Percentiles rank a stretch among this genome's conserved stretches.
Evolutionary conservation across 64 coral and sea anemone species (phyloP).

Genomic region (Actinia tenebrosa): DNA sequence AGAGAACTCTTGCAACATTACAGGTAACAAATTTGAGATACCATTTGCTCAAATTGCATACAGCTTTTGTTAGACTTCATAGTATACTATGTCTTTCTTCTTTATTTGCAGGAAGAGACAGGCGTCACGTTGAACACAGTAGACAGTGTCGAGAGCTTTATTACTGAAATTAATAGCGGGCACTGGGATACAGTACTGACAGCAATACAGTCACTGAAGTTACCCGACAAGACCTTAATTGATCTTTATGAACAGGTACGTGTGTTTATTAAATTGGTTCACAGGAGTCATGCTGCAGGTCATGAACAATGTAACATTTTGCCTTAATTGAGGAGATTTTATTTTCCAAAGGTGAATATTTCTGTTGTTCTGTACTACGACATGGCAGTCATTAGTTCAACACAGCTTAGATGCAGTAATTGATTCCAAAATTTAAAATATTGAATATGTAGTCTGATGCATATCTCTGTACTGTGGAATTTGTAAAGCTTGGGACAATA

Average conservation of each 20-base stretch:
- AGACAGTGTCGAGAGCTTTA: constrained; percentile 97
- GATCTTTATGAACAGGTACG: constrained; percentile 98
- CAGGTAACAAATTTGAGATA: constrained; percentile 50
- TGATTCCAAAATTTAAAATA: too few species aligned
- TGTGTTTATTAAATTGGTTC: neutral
- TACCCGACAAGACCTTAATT: constrained; percentile 97
- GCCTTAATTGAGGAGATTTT: too few species aligned
- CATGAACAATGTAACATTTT: too few species aligned
- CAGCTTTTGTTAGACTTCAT: too few species aligned
- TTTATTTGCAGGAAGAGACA: constrained; percentile 76
- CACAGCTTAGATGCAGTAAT: too few species aligned
- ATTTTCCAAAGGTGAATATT: too few species aligned
- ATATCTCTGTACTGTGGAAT: too few species aligned
- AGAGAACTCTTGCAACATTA: constrained; percentile 80
- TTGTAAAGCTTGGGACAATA: too few species aligned
- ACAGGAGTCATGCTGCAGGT: neutral
- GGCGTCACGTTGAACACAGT: constrained; percentile 95
- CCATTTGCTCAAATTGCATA: too few species aligned
- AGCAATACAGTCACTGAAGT: constrained; percentile 86
- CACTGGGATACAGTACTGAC: constrained; percentile 98
- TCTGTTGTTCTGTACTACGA: too few species aligned
- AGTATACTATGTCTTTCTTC: neutral
- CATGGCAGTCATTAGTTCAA: too few species aligned
- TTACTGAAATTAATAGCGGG: constrained; percentile 96
- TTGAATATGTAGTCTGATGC: too few species aligned